Percentiles rank a stretch among this genome's conserved stretches.
Conservation (phyloP, 2,113 vertebrate genomes). For the Rattus rattus region DNA sequence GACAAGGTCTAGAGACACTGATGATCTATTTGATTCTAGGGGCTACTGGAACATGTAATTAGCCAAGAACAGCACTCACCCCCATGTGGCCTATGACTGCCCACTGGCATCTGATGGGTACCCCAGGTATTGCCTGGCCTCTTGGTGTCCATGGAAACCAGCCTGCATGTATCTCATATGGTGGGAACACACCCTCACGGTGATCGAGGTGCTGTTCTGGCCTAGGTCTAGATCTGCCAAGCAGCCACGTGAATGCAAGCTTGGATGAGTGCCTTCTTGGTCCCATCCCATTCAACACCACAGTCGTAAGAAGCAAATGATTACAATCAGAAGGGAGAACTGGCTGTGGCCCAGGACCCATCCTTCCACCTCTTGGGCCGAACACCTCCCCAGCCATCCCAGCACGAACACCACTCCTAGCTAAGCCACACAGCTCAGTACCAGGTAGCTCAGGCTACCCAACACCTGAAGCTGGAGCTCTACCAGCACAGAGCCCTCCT, state of each 20-base stretch:
- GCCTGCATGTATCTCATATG: not conserved
- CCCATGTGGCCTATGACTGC: not conserved
- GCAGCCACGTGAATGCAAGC: not conserved
- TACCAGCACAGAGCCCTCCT: not conserved
- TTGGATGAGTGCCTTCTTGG: not conserved
- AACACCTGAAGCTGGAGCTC: not conserved
- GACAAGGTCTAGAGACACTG: constrained; percentile 14
- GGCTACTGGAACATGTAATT: not conserved
- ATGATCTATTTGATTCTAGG: not conserved
- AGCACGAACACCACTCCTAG: not conserved
- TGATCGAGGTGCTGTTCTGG: not conserved
- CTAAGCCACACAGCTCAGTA: not conserved
- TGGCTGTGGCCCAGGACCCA: not conserved
- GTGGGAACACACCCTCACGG: not conserved
- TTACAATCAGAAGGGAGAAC: not conserved
- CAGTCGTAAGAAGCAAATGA: not conserved
- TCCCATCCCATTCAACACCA: not conserved
- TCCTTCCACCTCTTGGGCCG: not conserved
- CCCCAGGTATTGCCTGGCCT: not conserved
- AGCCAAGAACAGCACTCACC: not conserved
- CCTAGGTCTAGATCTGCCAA: not conserved
- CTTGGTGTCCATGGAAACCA: not conserved
- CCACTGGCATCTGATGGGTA: not conserved
- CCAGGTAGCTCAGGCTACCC: not conserved
- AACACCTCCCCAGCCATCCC: not conserved